Evolutionary conservation across 2,888 invertebrate genomes (phyloP), one percentile per base, ranked within the genome.

Genomic region (Catocala nupta): DNA sequence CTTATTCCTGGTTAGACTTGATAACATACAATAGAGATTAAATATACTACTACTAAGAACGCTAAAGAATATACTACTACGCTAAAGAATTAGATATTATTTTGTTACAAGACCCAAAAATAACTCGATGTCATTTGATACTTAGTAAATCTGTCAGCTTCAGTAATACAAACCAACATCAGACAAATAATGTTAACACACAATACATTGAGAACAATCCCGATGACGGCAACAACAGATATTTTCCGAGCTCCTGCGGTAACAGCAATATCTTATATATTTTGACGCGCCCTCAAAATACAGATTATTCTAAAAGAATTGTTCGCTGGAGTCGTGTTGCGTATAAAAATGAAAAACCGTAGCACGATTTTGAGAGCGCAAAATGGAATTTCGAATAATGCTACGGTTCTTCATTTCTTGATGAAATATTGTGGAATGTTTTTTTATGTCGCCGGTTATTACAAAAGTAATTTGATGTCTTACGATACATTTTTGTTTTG

Each of bases 231-330:
- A 65, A 70, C 70, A 70, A 69, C 76, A 75, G 80, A 81, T 81
- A 79, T 76, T 70, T 81, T 77, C 75, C 78, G 73, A 72, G 64
- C 59, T 68, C 70, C 49, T 75, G 78, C 75, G 66, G 70, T 55
- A 59, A 61, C 56, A 64, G 71, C 71, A 75, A 81, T 81, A 78
- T 81, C 78, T 79, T 78, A 81, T 77, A 77, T 77, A 80, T 83
- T 80, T 79, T 75, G 75, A 77, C 76, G 75, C 71, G 68, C 70
- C 74, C 68, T 68, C 74, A 66, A 75, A 83, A 83, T 73, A 77
- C 71, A 78, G 77, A 80, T 83, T 80, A 79, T 75, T 75, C 61
- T 75, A 68, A 73, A 71, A 77, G 77, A 77, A 77, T 75, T 71
- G 77, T 59, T 73, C 69, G 65, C 63, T 45, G 44, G 25, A 51